Percentiles rank a stretch among this genome's conserved stretches.
These are phyloP conservation scores for Dendropsophus ebraccatus DNA, from an alignment of 2,113 vertebrate genomes.

Conservation along the genomic window DNA sequence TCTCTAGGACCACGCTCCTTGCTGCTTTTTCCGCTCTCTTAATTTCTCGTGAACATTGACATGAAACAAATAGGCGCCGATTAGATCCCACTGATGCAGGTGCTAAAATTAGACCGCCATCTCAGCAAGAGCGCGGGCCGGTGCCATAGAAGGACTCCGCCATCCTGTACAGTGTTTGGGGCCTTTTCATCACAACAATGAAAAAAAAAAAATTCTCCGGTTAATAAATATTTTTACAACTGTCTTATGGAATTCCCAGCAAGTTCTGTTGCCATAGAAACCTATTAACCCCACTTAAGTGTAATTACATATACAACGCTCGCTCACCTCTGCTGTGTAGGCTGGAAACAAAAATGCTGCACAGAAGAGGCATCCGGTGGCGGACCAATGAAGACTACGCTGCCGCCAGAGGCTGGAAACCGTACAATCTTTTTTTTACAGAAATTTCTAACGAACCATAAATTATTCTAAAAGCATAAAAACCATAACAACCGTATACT, in stretches of 20 bases:
- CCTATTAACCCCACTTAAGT: slow-evolving; percentile 57
- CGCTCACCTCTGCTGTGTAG: slow-evolving; percentile 52
- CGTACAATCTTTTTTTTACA: too few relatives aligned
- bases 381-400: too few relatives aligned
- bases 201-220: neutral
- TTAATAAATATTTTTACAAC: slow-evolving; percentile 35
- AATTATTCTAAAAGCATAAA: too few relatives aligned
- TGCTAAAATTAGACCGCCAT: slow-evolving; percentile 40
- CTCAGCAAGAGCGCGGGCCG: neutral
- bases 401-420: too few relatives aligned
- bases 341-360: slow-evolving; percentile 40
- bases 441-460: too few relatives aligned
- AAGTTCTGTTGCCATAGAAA: slow-evolving; percentile 53
- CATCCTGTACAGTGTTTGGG: neutral
- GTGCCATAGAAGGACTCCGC: neutral
- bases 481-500: too few relatives aligned
- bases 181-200: neutral
- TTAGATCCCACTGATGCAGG: neutral
- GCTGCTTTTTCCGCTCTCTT: neutral
- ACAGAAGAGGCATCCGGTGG: slow-evolving; percentile 7
- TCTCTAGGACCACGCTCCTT: too few relatives aligned
- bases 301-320: slow-evolving; percentile 42
- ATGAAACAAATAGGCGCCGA: slow-evolving; percentile 15
- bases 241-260: slow-evolving; percentile 33
- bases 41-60: neutral